Conservation (phyloP, 2,888 invertebrate genomes). For the Eilema caniola region DNA sequence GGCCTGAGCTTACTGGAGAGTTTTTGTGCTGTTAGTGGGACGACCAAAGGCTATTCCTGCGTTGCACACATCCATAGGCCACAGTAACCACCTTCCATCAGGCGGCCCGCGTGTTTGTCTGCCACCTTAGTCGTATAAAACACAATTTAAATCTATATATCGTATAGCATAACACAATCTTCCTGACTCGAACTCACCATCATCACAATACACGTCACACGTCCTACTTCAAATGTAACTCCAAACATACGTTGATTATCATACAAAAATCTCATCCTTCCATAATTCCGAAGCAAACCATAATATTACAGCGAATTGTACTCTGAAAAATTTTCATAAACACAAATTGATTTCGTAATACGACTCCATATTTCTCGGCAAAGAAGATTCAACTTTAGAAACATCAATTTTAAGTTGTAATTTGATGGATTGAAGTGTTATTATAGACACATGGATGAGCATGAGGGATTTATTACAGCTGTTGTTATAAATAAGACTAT, state of each 20-base stretch:
- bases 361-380: slow-evolving; percentile 42
- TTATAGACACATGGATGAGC: slow-evolving; percentile 67
- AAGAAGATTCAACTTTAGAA: slow-evolving; percentile 54
- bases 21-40: too few species aligned
- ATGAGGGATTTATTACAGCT: slow-evolving; percentile 69
- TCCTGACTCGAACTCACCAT: background rate
- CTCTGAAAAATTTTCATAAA: slow-evolving; percentile 72
- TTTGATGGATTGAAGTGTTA: slow-evolving; percentile 62
- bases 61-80: too few species aligned
- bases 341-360: slow-evolving; percentile 67
- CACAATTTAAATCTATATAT: too few species aligned
- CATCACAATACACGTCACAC: slow-evolving; percentile 16
- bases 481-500: slow-evolving; percentile 58
- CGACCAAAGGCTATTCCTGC: too few species aligned
- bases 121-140: too few species aligned
- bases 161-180: background rate
- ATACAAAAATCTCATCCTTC: slow-evolving; percentile 48
- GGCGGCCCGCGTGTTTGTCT: too few species aligned
- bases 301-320: slow-evolving; percentile 70
- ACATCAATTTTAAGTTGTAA: slow-evolving; percentile 54
- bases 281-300: slow-evolving; percentile 57
- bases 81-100: too few species aligned
- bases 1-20: too few species aligned
- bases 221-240: slow-evolving; percentile 17
- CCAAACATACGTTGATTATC: slow-evolving; percentile 42